Evolutionary conservation across 2,113 vertebrate genomes (phyloP).

Genomic region (Tympanuchus pallidicinctus): DNA sequence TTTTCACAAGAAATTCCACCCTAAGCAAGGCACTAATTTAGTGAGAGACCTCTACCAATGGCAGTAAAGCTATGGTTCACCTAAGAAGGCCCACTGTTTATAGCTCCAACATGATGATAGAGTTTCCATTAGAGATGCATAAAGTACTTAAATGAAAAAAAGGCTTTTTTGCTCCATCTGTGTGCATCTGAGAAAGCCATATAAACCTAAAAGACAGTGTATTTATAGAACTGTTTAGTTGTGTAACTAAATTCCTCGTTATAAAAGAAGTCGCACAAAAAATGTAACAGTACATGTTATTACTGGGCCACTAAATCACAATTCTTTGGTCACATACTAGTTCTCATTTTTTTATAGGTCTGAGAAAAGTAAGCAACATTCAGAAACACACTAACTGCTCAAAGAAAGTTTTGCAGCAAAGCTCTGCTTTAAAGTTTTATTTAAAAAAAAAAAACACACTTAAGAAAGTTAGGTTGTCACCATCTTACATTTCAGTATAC

Average conservation of each 20-base stretch:
- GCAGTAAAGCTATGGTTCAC: background rate
- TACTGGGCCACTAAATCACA: background rate
- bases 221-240: background rate
- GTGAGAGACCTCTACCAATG: background rate
- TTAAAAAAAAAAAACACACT: constrained; percentile 44
- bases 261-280: background rate
- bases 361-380: background rate
- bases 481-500: constrained; percentile 64
- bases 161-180: background rate
- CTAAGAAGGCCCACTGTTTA: background rate
- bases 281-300: background rate
- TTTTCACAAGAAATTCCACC: background rate
- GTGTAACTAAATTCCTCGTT: background rate
- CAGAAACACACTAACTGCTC: background rate
- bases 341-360: background rate
- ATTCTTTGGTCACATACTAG: background rate
- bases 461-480: constrained; percentile 53
- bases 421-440: constrained; percentile 67
- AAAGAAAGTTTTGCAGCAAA: constrained; percentile 50
- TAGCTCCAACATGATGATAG: background rate
- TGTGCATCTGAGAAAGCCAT: background rate
- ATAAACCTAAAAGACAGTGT: background rate
- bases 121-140: background rate
- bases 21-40: background rate
- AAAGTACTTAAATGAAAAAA: background rate